These are phyloP conservation scores for Adelges cooleyi DNA, from an alignment of 1,140 invertebrate species.

Conservation along the genomic window DNA sequence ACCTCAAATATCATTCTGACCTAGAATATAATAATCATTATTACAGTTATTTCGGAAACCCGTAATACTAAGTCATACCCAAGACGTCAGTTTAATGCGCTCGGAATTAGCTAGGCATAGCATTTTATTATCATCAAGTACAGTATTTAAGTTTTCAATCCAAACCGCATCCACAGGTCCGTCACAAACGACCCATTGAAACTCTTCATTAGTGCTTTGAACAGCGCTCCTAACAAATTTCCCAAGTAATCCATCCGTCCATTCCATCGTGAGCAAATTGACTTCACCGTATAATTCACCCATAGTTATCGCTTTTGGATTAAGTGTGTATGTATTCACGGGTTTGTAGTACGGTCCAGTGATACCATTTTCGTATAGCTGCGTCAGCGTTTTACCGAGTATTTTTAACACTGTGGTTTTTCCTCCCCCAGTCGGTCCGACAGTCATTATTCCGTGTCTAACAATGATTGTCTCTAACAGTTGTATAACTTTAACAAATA, in stretches of 20 bases:
- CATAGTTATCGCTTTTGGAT: constrained; percentile 79
- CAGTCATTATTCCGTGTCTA: constrained; percentile 85
- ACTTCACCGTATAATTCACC: constrained; percentile 83
- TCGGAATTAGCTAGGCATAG: constrained; percentile 76
- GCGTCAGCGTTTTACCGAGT: constrained; percentile 51
- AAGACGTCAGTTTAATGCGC: constrained; percentile 60
- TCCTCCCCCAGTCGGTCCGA: constrained; percentile 75
- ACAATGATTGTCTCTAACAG: constrained; percentile 78
- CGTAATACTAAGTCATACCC: not conserved
- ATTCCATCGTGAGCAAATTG: constrained; percentile 71
- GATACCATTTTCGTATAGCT: constrained; percentile 46
- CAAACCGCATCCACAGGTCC: constrained; percentile 89
- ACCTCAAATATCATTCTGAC: constrained; percentile 83
- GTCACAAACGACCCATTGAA: constrained; percentile 77
- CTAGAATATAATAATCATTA: too few relatives aligned
- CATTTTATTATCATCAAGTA: constrained; percentile 90
- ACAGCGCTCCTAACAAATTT: constrained; percentile 57
- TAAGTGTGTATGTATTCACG: constrained; percentile 60
- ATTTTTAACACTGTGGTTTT: constrained; percentile 54
- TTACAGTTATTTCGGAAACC: too few relatives aligned
- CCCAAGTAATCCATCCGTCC: constrained; percentile 75
- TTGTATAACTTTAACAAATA: constrained; percentile 51
- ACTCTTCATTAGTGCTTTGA: constrained; percentile 46
- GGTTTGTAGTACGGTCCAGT: constrained; percentile 46
- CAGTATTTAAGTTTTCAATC: constrained; percentile 93